A percentile compares a stretch with the other conserved stretches of the same genome.
phyloP scores from a whole-genome alignment of 2,888 invertebrate genomes.

The Athetis lepigone region DNA sequence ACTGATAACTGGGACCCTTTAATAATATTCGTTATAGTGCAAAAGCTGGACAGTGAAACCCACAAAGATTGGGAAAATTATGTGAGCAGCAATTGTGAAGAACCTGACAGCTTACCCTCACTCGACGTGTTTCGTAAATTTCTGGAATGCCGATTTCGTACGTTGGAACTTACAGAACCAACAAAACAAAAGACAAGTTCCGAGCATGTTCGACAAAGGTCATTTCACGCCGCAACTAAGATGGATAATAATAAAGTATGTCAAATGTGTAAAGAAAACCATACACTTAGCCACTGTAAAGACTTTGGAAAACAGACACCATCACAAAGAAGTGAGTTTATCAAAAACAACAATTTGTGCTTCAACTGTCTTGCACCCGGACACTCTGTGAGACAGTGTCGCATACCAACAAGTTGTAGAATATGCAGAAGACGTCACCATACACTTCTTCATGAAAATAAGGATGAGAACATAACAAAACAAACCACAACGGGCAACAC shows the following conservation, averaged over 20 bases:
- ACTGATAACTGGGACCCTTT: slow-evolving; percentile 41
- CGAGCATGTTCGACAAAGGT: slow-evolving; percentile 1
- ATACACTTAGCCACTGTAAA: slow-evolving; percentile 58
- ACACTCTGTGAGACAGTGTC: slow-evolving; percentile 52
- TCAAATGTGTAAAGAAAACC: slow-evolving; percentile 48
- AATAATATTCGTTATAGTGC: slow-evolving; percentile 55
- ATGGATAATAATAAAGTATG: slow-evolving; percentile 32
- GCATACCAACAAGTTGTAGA: slow-evolving; percentile 49
- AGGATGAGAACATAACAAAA: slow-evolving; percentile 29
- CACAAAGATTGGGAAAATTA: slow-evolving; percentile 53
- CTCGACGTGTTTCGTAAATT: slow-evolving; percentile 22
- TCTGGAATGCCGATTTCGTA: slow-evolving; percentile 23
- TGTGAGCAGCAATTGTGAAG: slow-evolving; percentile 8
- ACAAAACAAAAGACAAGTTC: slow-evolving; percentile 10
- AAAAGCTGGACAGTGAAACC: slow-evolving; percentile 52
- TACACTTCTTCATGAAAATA: slow-evolving; percentile 25
- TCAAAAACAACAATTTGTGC: slow-evolving; percentile 50
- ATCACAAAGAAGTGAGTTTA: slow-evolving; percentile 48
- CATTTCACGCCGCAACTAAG: slow-evolving; percentile 27
- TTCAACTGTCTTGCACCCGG: slow-evolving; percentile 60
- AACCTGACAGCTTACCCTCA: slow-evolving; percentile 3
- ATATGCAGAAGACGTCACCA: slow-evolving; percentile 59
- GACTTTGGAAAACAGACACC: slow-evolving; percentile 46
- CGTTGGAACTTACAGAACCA: slow-evolving; percentile 16
- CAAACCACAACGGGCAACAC: slow-evolving; percentile 45